Conservation (phyloP, 1,140 invertebrate genomes). For the Drosophila rhopaloa region DNA sequence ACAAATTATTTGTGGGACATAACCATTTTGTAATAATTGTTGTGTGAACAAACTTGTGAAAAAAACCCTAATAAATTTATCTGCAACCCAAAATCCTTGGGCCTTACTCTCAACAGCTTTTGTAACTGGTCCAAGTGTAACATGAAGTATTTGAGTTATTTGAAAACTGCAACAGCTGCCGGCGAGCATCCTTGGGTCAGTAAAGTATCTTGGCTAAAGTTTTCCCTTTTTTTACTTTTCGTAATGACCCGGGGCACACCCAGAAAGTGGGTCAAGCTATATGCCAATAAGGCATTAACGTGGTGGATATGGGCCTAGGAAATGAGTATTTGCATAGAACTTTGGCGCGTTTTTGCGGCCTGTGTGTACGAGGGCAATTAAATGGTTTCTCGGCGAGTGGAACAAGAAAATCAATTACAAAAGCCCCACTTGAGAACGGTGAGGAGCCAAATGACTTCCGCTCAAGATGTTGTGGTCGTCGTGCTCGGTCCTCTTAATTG, state of each 20-base stretch:
- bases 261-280: constrained; percentile 44
- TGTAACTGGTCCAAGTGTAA: constrained; percentile 10
- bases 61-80: background rate
- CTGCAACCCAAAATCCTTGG: background rate
- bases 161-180: constrained; percentile 60
- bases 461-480: constrained; percentile 60
- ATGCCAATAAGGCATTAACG: constrained; percentile 39
- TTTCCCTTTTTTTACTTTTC: constrained; percentile 26
- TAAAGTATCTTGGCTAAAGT: constrained; percentile 50
- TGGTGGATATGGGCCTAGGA: constrained; percentile 30
- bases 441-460: constrained; percentile 76
- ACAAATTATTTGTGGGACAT: no score
- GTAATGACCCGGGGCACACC: constrained; percentile 47
- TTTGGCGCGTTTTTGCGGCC: constrained; percentile 75
- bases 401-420: constrained; percentile 78
- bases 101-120: constrained; percentile 6
- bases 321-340: constrained; percentile 72
- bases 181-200: constrained; percentile 16
- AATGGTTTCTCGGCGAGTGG: constrained; percentile 33
- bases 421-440: constrained; percentile 53
- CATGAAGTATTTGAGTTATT: constrained; percentile 39
- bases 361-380: constrained; percentile 54
- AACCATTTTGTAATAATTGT: constrained; percentile 2
- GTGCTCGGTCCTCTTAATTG: constrained; percentile 62
- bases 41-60: background rate